Base-by-base conservation (phyloP, 2,113 vertebrate genomes). In the Crotophaga sulcirostris region DNA sequence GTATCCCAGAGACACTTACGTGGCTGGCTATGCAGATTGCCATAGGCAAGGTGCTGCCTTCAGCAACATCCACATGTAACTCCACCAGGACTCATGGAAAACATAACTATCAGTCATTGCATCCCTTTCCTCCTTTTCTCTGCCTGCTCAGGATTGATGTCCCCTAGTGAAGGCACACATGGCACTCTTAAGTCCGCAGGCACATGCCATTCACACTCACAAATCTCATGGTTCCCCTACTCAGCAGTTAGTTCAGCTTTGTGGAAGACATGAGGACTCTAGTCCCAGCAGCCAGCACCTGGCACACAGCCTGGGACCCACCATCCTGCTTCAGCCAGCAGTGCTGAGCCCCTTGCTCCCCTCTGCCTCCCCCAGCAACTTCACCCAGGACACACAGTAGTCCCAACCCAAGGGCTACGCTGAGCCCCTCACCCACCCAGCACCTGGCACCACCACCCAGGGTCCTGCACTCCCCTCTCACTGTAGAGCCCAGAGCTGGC, bases 391-490 rank as follows among this genome's bases (percentile, higher is more conserved):
- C 26, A 33, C 13, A 52, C 11, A 28, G 26, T 1, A 6, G 28
- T 29, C 19, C 56, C 0, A 2, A 47, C 13, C 5, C 29, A 42
- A 28, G 23, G 16, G 34, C 31, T 17, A 24, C 29, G 20, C 29
- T 64, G 40, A 87, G 56, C 2, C n/a, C n/a, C 40, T 56, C 19
- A 16, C 7, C 10, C 2, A 2, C 16, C n/a, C 49, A 63, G 34
- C 3, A 3, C 21, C 34, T 49, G 51, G 67, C 11, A 73, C 16
- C 23, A 16, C 29, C 0, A 0, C 25, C 47, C 1, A 1, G 28
- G 15, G 8, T 63, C 29, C 15, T 40, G 47, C 19, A 49, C 21
- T 12, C 11, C 2, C 23, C 36, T 44, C 40, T 13, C 36, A 21
- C 55, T 44, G 11, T 16, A 44, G 42, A 44, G 42, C 16, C n/a